Evolutionary conservation across 2,888 invertebrate species (phyloP).

Genomic region (Idaea aversata): DNA sequence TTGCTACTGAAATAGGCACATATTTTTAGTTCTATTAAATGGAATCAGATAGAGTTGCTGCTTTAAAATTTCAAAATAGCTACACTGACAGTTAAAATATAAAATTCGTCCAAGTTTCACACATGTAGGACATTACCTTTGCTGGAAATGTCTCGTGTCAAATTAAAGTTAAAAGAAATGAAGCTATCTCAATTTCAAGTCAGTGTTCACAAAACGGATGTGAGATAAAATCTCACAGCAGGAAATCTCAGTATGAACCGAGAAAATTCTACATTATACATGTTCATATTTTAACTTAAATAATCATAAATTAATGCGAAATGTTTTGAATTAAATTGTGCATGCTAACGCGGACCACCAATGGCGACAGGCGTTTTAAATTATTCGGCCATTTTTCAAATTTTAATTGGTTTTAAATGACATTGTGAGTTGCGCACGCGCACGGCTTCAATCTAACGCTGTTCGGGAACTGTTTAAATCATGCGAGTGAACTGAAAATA

Average conservation of each 20-base stretch:
- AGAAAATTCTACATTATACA: slow-evolving; percentile 21
- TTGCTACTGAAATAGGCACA: no score
- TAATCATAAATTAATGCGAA: slow-evolving; percentile 20
- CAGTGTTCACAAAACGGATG: slow-evolving; percentile 18
- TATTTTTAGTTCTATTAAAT: no score
- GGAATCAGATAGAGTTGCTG: no score
- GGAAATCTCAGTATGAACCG: slow-evolving; percentile 16
- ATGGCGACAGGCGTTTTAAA: slow-evolving; percentile 25
- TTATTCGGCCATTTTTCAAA: slow-evolving; percentile 33
- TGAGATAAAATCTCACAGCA: slow-evolving; percentile 23
- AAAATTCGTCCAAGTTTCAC: no score
- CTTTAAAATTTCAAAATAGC: no score
- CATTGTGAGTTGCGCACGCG: slow-evolving; percentile 41
- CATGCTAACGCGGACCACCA: slow-evolving; percentile 25
- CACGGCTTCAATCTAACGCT: slow-evolving; percentile 49
- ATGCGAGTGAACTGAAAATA: slow-evolving; percentile 72
- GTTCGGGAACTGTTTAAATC: slow-evolving; percentile 69
- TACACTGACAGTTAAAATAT: no score
- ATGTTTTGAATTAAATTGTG: slow-evolving; percentile 16
- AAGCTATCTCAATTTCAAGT: slow-evolving; percentile 19
- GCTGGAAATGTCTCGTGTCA: slow-evolving; percentile 9
- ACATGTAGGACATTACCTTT: no score
- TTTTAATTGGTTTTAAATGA: slow-evolving; percentile 48
- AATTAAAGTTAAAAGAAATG: slow-evolving; percentile 16
- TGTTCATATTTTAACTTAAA: slow-evolving; percentile 15